Evolutionary conservation across 2,797 vertebrate species (phyloP), one percentile per base, ranked within the genome.

Genomic region (Knipowitschia caucasica): DNA sequence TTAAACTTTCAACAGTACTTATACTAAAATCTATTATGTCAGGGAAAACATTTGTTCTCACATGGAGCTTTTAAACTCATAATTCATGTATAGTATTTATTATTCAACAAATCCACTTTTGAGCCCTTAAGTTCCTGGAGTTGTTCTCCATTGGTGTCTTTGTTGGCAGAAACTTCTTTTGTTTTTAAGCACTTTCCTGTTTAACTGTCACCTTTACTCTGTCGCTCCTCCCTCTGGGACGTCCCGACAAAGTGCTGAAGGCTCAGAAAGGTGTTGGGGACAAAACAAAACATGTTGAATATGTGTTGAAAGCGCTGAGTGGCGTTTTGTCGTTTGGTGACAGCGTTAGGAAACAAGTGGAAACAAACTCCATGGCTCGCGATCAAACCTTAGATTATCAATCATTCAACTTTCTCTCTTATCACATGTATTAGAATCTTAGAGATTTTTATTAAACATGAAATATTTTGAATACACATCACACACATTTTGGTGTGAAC

Each of bases 241-340:
- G 34, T 67, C 30, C 58, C 62, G 58, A 51, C 62, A 54, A 53
- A 46, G 49, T 71, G 76, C 62, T 63, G 77, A 77, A 69, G 65
- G 56, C 57, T 57, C 26, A 0, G 60, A 47, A 38, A 70, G 64
- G 75, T 75, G 69, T 75, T 55, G 63, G 50, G 50, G 60, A 24
- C 6, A 74, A 60, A 23, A 59, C 61, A 63, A 58, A 62, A 66
- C 17, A 43, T 44, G 38, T 54, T 43, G 45, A 53, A 42, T 40
- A 45, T 17, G 50, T 53, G 38, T 27, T 36, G 56, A 38, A 53
- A 39, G 57, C 55, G 63, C 59, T 71, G 64, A 36, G 50, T 25
- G 20, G 35, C 23, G 51, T 40, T 78, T 50, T 79, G 73, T 80
- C 24, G 24, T 30, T 23, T 35, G 40, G 12, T 2, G 10, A 43